A percentile compares a stretch with the other conserved stretches of the same genome.
Conservation (phyloP, 1,140 invertebrate genomes). For the Cyphomyrmex costatus region DNA sequence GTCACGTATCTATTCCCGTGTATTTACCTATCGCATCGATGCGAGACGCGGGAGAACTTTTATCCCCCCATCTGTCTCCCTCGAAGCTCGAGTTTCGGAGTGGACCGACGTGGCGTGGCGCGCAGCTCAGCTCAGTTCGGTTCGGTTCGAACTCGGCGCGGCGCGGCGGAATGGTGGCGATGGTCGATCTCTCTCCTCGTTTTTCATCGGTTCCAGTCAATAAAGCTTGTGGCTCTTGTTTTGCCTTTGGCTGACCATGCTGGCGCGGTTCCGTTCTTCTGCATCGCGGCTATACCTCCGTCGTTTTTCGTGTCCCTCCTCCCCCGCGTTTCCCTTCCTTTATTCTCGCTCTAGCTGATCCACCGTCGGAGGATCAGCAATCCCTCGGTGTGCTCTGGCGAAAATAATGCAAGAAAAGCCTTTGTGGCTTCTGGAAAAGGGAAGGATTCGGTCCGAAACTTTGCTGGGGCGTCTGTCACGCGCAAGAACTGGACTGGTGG, state of each 20-base stretch:
- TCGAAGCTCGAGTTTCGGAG: slow-evolving; percentile 62
- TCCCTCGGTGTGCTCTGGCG: slow-evolving; percentile 36
- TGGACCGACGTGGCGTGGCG: slow-evolving; percentile 30
- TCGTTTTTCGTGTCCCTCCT: slow-evolving; percentile 66
- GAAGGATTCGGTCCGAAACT: slow-evolving; percentile 54
- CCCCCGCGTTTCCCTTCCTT: slow-evolving; percentile 37
- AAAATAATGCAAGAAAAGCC: slow-evolving; percentile 65
- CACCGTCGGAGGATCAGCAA: slow-evolving; percentile 49
- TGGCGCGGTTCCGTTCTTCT: slow-evolving; percentile 79
- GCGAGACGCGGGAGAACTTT: slow-evolving; percentile 67
- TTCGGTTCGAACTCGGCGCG: neutral
- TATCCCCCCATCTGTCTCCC: slow-evolving; percentile 16
- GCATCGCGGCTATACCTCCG: slow-evolving; percentile 64
- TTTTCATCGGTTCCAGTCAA: slow-evolving; percentile 83
- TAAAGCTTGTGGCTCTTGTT: slow-evolving; percentile 82
- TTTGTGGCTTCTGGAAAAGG: slow-evolving; percentile 56
- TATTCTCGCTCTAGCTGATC: slow-evolving; percentile 35
- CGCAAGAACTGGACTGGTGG: slow-evolving; percentile 56
- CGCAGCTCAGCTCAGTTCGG: too few relatives aligned
- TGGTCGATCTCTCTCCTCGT: slow-evolving; percentile 77
- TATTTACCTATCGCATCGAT: slow-evolving; percentile 76
- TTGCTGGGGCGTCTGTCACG: slow-evolving; percentile 52
- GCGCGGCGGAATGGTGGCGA: slow-evolving; percentile 52
- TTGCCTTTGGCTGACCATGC: slow-evolving; percentile 81
- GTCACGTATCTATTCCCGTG: slow-evolving; percentile 71